These are phyloP conservation scores for Atherinosoma microstoma DNA, from an alignment of 2,797 vertebrate genomes.

Conservation along the genomic window DNA sequence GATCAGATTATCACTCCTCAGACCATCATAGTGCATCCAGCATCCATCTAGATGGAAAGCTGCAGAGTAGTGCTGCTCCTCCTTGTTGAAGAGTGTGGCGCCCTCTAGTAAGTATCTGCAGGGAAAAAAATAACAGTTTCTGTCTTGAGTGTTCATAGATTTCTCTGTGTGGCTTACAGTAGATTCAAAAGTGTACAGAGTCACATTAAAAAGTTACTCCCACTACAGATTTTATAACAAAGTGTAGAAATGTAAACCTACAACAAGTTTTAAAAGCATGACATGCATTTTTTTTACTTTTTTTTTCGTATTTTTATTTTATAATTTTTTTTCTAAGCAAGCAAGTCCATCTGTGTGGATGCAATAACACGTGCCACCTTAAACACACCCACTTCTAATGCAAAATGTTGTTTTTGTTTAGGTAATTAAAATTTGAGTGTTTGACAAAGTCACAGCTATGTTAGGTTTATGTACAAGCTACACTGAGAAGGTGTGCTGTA, in stretches of 20 bases:
- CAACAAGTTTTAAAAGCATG: too few relatives aligned
- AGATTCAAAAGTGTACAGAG: background rate
- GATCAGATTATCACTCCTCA: conserved; percentile 89
- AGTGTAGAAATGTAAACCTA: background rate
- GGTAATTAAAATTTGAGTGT: too few relatives aligned
- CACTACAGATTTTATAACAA: background rate
- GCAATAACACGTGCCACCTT: too few relatives aligned
- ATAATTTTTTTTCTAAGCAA: background rate
- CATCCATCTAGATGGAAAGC: conserved; percentile 89
- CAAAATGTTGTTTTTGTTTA: too few relatives aligned
- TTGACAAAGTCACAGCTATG: too few relatives aligned
- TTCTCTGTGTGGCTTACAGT: background rate
- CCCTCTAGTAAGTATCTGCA: conserved; percentile 90
- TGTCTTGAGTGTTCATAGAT: background rate
- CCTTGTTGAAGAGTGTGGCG: conserved; percentile 91
- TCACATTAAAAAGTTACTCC: background rate
- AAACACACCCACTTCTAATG: too few relatives aligned
- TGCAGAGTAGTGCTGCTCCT: conserved; percentile 91
- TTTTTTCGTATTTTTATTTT: background rate
- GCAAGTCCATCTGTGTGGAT: too few relatives aligned
- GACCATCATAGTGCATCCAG: conserved; percentile 90
- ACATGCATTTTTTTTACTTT: background rate
- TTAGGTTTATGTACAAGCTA: too few relatives aligned
- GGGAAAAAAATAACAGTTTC: background rate
- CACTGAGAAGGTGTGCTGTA: background rate